Evolutionary conservation across 2,113 vertebrate genomes (phyloP).

Genomic region (Sporophila hypoxantha): DNA sequence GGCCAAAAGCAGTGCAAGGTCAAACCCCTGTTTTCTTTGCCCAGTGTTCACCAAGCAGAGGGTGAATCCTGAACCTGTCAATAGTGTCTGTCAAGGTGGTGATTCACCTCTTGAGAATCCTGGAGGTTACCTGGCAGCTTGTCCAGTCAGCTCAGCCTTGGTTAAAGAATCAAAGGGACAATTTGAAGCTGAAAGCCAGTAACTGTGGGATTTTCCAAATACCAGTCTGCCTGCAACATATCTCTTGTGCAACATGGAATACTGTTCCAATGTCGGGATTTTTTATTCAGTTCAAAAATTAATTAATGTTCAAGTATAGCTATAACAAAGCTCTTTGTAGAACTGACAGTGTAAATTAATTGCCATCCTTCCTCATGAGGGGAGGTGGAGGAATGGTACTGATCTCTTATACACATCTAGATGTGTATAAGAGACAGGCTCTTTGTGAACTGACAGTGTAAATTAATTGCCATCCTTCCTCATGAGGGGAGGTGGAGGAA

Average conservation of each 20-base stretch:
- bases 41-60: neutral
- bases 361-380: neutral
- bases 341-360: neutral
- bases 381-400: neutral
- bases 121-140: neutral
- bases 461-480: neutral
- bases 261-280: neutral
- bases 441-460: neutral
- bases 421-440: too few relatives aligned
- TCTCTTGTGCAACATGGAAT: neutral
- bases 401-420: too few relatives aligned
- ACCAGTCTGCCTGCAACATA: neutral
- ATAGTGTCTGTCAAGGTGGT: too few relatives aligned
- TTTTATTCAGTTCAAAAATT: neutral
- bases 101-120: neutral
- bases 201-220: neutral
- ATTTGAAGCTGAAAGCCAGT: neutral
- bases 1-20: neutral
- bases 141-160: too few relatives aligned
- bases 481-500: rapidly evolving
- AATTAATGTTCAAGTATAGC: neutral
- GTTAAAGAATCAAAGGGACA: neutral
- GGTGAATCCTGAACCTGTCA: neutral
- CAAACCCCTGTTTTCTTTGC: neutral
- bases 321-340: neutral